Base-by-base conservation (phyloP, 2,888 invertebrate genomes). In the Anodontia alba region DNA sequence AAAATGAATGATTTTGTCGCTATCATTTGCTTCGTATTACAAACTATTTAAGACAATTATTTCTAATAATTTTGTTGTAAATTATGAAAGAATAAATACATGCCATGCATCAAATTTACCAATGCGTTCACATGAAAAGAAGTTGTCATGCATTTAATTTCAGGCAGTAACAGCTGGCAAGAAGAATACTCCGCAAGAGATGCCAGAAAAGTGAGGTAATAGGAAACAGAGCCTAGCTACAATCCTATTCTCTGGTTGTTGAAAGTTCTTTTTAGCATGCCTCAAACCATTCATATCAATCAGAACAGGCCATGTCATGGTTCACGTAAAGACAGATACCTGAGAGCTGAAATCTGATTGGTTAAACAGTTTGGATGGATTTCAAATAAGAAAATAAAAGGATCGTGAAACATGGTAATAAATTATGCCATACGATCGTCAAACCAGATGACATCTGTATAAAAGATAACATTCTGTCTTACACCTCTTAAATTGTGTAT, bases 401-500 rank as follows among this genome's bases (percentile, higher is more conserved):
- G 33, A 31, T 33, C 29, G 62, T 33, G 62, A 33, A 62, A 33
- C 62, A 33, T 33, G 31, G 62, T 62, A 33, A 62, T 62, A 62
- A 62, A 62, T 62, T 29, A 62, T 62, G 62, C 31, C 33, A 62
- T 20, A 33, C 17, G 7, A 62, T 62, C 62, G 10, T 33, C 33
- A 26, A 62, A 33, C 1, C 10, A 20, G 62, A 62, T 62, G 62
- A 62, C 62, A 62, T 62, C 62, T 17, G 33, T 62, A 62, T 62
- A 62, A 26, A 54, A 62, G 62, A 62, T 33, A 62, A 1, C 62
- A 62, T 62, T 33, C 33, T 62, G 33, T 62, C 17, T 62, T 62
- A 62, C 62, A 62, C 62, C 62, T 62, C 62, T 31, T 29, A 33
- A 29, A 62, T 62, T 62, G 62, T 62, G 62, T 62, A 62, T 62